Percentiles rank a stretch among this genome's conserved stretches.
phyloP scores from a whole-genome alignment of 2,888 invertebrate species.

The Ophion costatus region DNA sequence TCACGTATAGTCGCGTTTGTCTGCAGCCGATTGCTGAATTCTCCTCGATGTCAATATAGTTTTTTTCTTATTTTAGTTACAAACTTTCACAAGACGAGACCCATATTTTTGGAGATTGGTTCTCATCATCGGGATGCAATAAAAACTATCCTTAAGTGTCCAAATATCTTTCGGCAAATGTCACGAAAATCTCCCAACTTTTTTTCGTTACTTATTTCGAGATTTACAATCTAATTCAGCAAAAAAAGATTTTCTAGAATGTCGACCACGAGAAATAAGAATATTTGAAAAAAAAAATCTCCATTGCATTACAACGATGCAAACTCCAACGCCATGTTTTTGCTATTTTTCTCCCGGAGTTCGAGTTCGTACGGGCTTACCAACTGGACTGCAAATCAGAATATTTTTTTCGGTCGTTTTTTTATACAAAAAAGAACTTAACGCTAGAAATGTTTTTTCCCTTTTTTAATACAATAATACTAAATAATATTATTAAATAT shows the following conservation, averaged over 20 bases:
- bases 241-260: neutral
- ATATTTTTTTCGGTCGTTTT: conserved; percentile 20
- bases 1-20: too few relatives aligned
- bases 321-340: neutral
- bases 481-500: conserved; percentile 80
- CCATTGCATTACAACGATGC: neutral
- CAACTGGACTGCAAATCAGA: conserved; percentile 10
- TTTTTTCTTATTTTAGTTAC: neutral
- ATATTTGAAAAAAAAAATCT: neutral
- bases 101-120: neutral
- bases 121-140: neutral
- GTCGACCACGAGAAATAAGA: neutral
- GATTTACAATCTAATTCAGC: neutral
- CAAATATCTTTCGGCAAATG: neutral
- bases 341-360: neutral
- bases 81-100: neutral
- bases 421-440: conserved; percentile 48
- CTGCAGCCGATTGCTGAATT: too few relatives aligned
- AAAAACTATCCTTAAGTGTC: neutral
- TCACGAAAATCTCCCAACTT: neutral
- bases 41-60: too few relatives aligned
- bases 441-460: conserved; percentile 35
- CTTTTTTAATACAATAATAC: conserved; percentile 75
- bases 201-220: neutral
- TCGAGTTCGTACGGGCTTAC: neutral